These are phyloP conservation scores for Alloplasta piceator DNA, from an alignment of 2,888 invertebrate species.

Conservation along the genomic window DNA sequence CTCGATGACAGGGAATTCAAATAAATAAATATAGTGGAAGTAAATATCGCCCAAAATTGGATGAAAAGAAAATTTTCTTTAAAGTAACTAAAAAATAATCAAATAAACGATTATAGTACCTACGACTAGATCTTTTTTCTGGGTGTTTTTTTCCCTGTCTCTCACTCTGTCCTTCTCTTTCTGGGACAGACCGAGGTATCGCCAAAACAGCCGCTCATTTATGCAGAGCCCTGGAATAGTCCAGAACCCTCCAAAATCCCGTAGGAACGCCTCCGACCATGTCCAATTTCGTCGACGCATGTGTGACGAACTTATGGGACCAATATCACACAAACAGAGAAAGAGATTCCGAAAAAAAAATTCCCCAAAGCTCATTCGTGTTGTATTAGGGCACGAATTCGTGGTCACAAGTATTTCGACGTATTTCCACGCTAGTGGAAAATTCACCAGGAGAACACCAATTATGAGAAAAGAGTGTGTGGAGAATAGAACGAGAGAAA, in stretches of 20 bases:
- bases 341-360: conserved; percentile 9
- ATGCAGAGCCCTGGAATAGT: background rate
- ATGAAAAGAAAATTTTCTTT: too few species aligned
- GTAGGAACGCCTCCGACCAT: background rate
- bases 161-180: conserved; percentile 3
- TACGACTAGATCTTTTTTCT: too few species aligned
- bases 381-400: conserved; percentile 10
- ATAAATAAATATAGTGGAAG: too few species aligned
- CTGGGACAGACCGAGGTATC: background rate
- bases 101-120: too few species aligned
- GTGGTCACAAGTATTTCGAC: conserved; percentile 22
- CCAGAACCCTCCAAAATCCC: conserved; percentile 26
- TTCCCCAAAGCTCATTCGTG: conserved; percentile 2
- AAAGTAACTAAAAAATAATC: too few species aligned
- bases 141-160: background rate
- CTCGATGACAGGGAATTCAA: too few species aligned
- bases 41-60: too few species aligned
- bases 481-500: conserved; percentile 2
- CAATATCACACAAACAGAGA: conserved; percentile 20
- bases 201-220: background rate
- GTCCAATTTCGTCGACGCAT: conserved; percentile 36
- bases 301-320: conserved; percentile 18
- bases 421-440: background rate
- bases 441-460: background rate
- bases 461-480: background rate